Evolutionary conservation across 2,888 invertebrate genomes (phyloP), one percentile per base, ranked within the genome.

Genomic region (Arenicola marina): DNA sequence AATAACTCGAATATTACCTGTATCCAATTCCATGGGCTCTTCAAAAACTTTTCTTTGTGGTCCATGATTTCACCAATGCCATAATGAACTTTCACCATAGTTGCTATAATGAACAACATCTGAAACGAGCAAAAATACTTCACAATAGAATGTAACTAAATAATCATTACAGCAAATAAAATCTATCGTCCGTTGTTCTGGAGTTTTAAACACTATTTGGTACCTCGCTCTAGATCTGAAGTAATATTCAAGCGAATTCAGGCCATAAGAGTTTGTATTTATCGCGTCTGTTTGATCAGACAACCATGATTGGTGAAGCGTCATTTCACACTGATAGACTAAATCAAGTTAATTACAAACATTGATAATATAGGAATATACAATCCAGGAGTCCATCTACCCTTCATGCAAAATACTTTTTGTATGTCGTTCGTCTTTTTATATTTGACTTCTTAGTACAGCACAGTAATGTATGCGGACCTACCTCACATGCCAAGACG

Each of bases 401-500:
- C n/a, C n/a, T 24, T 44, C 26, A n/a, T 29, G 18, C 2, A 32
- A 44, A 28, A 26, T 31, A 32, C 2, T 46, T n/a, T 32, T 29
- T 51, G 26, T n/a, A 48, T n/a, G n/a, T n/a, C n/a, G n/a, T n/a
- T n/a, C n/a, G n/a, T n/a, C n/a, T n/a, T n/a, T n/a, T n/a, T n/a
- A n/a, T n/a, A n/a, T n/a, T n/a, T n/a, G n/a, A n/a, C n/a, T n/a
- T n/a, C n/a, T n/a, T n/a, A n/a, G n/a, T n/a, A n/a, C n/a, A n/a
- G 38, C 38, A 38, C 38, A 38, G 11, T 18, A 38, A 38, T 15
- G 38, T 11, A 11, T 18, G 11, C 11, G 11, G n/a, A 56, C 58
- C 66, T 64, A 81, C 80, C 76, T 82, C 81, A 66, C 76, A 79
- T n/a, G 76, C 76, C 46, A 81, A 68, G 0, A 81, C 63, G 51